A percentile compares a stretch with the other conserved stretches of the same genome.
Conservation (phyloP, 2,797 vertebrate genomes). For the Epinephelus coioides region DNA sequence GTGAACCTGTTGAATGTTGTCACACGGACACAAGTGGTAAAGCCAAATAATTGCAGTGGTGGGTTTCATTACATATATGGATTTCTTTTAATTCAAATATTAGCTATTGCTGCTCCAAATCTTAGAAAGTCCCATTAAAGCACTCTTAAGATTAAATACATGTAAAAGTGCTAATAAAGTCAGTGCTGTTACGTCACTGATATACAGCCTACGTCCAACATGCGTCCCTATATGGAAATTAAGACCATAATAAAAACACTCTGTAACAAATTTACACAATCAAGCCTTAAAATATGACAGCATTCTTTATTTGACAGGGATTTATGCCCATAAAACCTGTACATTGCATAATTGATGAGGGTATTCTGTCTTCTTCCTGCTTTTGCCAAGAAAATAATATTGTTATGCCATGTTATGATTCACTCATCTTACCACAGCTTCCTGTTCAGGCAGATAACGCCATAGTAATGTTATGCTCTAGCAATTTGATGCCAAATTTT, state of each 20-base stretch:
- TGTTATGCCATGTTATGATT: neutral
- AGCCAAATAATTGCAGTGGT: neutral
- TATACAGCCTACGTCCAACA: neutral
- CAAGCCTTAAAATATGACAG: neutral
- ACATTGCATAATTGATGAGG: neutral
- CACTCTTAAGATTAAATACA: neutral
- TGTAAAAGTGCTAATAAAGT: neutral
- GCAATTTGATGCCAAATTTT: neutral
- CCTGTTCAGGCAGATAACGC: constrained; percentile 22
- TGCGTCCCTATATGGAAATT: neutral
- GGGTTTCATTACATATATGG: neutral
- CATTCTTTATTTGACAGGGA: neutral
- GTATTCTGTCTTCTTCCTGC: neutral
- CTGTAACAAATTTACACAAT: neutral
- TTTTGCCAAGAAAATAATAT: neutral
- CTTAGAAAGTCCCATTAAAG: neutral
- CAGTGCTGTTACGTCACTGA: neutral
- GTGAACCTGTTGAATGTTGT: neutral
- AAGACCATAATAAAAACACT: neutral
- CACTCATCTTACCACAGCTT: neutral
- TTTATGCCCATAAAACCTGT: neutral
- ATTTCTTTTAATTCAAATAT: neutral
- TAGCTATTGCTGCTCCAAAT: neutral
- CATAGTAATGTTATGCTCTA: neutral
- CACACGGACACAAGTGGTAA: neutral